Evolutionary conservation across 2,888 invertebrate species (phyloP).

Genomic region (Dione vanillae): DNA sequence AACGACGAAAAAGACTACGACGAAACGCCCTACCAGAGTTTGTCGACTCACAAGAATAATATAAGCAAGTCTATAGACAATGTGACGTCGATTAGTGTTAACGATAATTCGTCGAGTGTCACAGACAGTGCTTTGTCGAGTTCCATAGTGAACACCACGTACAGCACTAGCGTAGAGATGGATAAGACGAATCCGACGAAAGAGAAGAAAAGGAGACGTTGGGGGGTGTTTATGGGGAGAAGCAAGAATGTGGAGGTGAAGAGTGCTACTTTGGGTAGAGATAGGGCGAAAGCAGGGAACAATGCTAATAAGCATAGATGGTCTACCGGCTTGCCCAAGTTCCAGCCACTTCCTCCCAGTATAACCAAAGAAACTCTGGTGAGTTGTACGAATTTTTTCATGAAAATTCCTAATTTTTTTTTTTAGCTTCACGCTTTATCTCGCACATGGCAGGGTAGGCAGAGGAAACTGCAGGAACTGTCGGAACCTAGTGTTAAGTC

Average conservation of each 20-base stretch:
- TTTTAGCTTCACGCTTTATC: too few species aligned
- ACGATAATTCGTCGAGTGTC: conserved; percentile 54
- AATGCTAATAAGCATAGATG: conserved; percentile 83
- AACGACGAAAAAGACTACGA: conserved; percentile 67
- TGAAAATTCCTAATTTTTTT: too few species aligned
- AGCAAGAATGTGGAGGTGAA: conserved; percentile 83
- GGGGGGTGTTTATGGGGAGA: conserved; percentile 88
- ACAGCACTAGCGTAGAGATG: conserved; percentile 64
- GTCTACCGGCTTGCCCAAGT: conserved; percentile 89
- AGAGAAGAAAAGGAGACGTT: conserved; percentile 86
- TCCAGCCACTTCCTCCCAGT: conserved; percentile 89
- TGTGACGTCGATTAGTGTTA: conserved; percentile 72
- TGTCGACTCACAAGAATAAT: conserved; percentile 70
- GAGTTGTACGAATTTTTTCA: conserved; percentile 52
- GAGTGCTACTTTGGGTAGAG: conserved; percentile 88
- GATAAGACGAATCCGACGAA: conserved; percentile 70
- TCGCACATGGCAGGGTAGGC: too few species aligned
- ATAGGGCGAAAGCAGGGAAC: conserved; percentile 80
- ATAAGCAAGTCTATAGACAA: conserved; percentile 67
- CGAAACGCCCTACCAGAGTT: conserved; percentile 78
- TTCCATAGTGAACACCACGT: conserved; percentile 64
- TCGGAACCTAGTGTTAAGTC: too few species aligned
- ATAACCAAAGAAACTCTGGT: conserved; percentile 93
- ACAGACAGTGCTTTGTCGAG: conserved; percentile 62
- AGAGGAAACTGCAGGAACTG: too few species aligned